Base-by-base conservation (phyloP, 2,797 vertebrate genomes). In the Cheracebus regulus region DNA sequence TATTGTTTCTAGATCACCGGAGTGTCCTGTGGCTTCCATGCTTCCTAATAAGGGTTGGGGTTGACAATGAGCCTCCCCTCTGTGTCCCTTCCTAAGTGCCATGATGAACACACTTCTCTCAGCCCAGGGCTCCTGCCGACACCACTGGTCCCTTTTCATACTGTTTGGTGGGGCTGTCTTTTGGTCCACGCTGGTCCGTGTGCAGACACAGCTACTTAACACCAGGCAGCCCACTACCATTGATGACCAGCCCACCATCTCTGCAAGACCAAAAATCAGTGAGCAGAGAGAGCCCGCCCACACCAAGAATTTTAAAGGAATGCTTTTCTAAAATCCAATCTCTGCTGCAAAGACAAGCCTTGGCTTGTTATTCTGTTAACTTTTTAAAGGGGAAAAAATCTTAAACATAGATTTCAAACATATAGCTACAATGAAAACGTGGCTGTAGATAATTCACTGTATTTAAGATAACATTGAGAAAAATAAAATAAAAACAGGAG, bases 141-240 rank as follows among this genome's bases (percentile, higher is more conserved):
- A 14, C 41, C 28, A 10, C 7, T 22, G 0, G 50, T 24, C 1
- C 15, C 50, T 33, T 20, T 88, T n/a, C 44, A 17, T 13, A 24
- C 20, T 4, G 17, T 1, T 17, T 0, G 0, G 17, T 1, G 3
- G 14, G 14, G 41, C 57, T 2, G 2, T 20, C 30, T 44, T 67
- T n/a, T 48, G 58, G 20, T 20, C 36, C 55, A 36, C 57, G 44
- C 44, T 36, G 19, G 22, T 90, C 79, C 36, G 20, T 0, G 1
- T 78, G 9, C 8, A 36, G 33, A 58, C 61, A 5, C 33, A 15
- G 22, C 46, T 28, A 9, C 48, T 26, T 30, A 80, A 46, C 28
- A 11, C 78, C 64, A 41, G n/a, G 64, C 85, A 22, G 22, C 8
- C 70, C 44, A 33, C 41, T 26, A 2, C 79, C 55, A 1, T 4